A percentile compares a stretch with the other conserved stretches of the same genome.
Evolutionary conservation across 2,797 vertebrate genomes (phyloP).

Genomic region (Anguilla marmorata): DNA sequence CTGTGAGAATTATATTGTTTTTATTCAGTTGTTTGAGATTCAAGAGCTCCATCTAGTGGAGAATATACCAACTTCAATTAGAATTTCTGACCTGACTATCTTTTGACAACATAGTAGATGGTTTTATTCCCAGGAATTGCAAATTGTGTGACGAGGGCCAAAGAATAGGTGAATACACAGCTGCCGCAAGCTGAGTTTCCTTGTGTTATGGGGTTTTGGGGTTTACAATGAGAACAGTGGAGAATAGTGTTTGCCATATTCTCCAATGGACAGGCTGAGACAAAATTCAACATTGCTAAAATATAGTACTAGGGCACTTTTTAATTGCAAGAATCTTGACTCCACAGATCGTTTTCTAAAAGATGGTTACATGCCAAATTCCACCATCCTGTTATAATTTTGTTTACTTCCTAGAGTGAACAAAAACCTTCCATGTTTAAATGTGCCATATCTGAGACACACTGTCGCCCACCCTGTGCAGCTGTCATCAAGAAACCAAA

Average conservation of each 20-base stretch:
- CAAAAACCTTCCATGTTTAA: neutral
- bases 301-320: neutral
- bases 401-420: neutral
- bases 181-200: neutral
- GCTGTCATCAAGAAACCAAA: neutral
- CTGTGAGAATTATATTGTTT: neutral
- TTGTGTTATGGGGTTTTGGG: neutral
- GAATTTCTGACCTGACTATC: neutral
- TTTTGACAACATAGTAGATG: too few species aligned
- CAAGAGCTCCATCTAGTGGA: neutral
- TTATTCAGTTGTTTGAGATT: neutral
- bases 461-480: neutral
- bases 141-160: neutral
- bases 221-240: neutral
- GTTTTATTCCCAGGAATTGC: neutral
- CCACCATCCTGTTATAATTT: neutral
- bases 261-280: neutral
- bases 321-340: neutral
- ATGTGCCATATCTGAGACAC: neutral
- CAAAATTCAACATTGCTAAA: neutral
- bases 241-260: neutral
- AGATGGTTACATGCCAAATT: neutral
- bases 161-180: neutral
- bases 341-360: neutral
- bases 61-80: neutral